Evolutionary conservation across 2,888 invertebrate species (phyloP), one percentile per base, ranked within the genome.

Genomic region (Stegana nigrithorax): DNA sequence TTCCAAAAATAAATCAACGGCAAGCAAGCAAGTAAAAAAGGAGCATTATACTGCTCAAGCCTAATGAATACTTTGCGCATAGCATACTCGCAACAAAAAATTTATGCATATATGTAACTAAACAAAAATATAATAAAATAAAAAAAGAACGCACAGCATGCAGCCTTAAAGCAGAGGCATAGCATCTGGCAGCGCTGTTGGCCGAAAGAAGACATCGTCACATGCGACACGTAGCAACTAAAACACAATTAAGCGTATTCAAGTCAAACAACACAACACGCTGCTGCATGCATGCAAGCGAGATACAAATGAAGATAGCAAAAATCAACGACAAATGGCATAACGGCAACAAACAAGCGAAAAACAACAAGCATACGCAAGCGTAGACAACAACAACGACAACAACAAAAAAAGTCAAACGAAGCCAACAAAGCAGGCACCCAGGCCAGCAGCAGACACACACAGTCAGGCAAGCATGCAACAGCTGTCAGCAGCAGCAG

Each of bases 1-100:
- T 62, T 51, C 7, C 21, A 14, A 47, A 73, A 66, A 66, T 73
- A 66, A 74, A 73, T 78, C 74, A 72, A 65, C 65, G 69, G 29
- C 61, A 59, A 62, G 10, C 39, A 51, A 57, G 45, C 21, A 45
- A 21, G n/a, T 3, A n/a, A 32, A 32, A 3, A 32, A 2, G 29
- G n/a, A n/a, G n/a, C n/a, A n/a, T n/a, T n/a, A n/a, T n/a, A n/a
- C n/a, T n/a, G n/a, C n/a, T n/a, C n/a, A n/a, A n/a, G n/a, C n/a
- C n/a, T n/a, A n/a, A n/a, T n/a, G n/a, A n/a, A n/a, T n/a, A n/a
- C n/a, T n/a, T n/a, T n/a, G n/a, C n/a, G n/a, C n/a, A n/a, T n/a
- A n/a, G n/a, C n/a, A n/a, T n/a, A n/a, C n/a, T n/a, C n/a, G n/a
- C n/a, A n/a, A n/a, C n/a, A n/a, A n/a, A n/a, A n/a, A n/a, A n/a